Percentiles rank a stretch among this genome's conserved stretches.
phyloP scores from a whole-genome alignment of 2,797 vertebrate genomes.

The Melopsittacus undulatus region DNA sequence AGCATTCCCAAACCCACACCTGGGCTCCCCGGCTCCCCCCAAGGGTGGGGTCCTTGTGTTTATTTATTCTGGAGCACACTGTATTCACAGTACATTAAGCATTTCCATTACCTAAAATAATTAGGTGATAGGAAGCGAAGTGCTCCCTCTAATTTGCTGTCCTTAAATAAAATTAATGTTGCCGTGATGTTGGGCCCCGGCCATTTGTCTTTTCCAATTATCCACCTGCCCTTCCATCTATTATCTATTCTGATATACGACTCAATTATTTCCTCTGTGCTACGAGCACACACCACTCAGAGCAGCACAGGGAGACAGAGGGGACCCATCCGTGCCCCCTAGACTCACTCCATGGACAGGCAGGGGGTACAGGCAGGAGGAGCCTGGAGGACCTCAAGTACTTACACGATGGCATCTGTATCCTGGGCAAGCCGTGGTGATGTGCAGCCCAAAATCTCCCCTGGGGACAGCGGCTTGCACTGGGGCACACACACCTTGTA shows the following conservation, averaged over 20 bases:
- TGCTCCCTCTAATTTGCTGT: constrained; percentile 82
- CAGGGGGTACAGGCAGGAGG: not conserved
- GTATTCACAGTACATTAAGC: constrained; percentile 86
- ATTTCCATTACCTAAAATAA: constrained; percentile 87
- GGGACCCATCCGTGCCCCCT: not conserved
- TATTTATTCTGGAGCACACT: constrained; percentile 71
- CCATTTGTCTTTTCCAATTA: constrained; percentile 83
- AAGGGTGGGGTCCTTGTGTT: constrained; percentile 63
- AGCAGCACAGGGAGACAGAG: not conserved
- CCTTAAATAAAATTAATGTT: constrained; percentile 84
- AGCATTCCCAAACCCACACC: not conserved
- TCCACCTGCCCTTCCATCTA: constrained; percentile 71
- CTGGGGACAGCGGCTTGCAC: constrained; percentile 94
- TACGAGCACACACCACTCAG: constrained; percentile 20
- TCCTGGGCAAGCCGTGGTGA: constrained; percentile 84
- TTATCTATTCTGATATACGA: constrained; percentile 77
- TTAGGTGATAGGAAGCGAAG: constrained; percentile 81
- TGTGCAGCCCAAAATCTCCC: constrained; percentile 95
- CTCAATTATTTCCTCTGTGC: constrained; percentile 71
- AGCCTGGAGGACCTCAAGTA: not conserved
- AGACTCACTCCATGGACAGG: accelerated
- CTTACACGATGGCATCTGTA: constrained; percentile 91
- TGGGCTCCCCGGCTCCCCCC: not conserved
- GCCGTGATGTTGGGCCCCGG: constrained; percentile 75
- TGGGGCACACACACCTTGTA: constrained; percentile 90